Conservation (phyloP, 1,140 invertebrate genomes). For the Drosophila parabipectinata region DNA sequence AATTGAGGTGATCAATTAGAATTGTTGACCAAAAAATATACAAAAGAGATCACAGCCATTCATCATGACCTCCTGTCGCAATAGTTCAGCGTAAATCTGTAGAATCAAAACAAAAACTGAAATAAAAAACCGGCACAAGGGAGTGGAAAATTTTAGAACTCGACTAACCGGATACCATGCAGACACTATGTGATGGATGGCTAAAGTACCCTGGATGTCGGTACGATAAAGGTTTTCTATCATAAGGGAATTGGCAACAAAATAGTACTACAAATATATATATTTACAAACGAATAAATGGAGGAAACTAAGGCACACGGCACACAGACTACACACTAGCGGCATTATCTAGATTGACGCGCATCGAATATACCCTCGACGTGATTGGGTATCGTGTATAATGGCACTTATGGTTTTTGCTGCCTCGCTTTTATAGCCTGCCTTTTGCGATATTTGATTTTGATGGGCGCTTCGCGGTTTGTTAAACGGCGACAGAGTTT, state of each 20-base stretch:
- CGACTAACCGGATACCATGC: conserved; percentile 21
- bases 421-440: conserved; percentile 58
- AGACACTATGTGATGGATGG: conserved; percentile 4
- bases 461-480: conserved; percentile 47
- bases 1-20: conserved; percentile 42
- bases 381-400: conserved; percentile 35
- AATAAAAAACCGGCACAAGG: conserved; percentile 16
- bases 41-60: conserved; percentile 11
- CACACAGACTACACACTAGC: background rate
- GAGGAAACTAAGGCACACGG: background rate
- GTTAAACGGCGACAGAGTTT: conserved; percentile 34
- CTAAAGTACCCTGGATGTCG: background rate
- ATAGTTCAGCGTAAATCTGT: conserved; percentile 25
- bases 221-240: background rate
- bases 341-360: conserved; percentile 17
- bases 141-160: conserved; percentile 2
- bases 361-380: conserved; percentile 23
- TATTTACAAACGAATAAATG: background rate
- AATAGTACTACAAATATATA: background rate
- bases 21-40: conserved; percentile 9
- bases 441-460: conserved; percentile 69
- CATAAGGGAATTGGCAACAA: background rate
- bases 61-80: conserved; percentile 7
- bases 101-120: conserved; percentile 71
- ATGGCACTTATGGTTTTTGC: conserved; percentile 39